These are phyloP conservation scores for Monoplex corrugatus DNA, from an alignment of 2,888 invertebrate genomes.

Conservation along the genomic window DNA sequence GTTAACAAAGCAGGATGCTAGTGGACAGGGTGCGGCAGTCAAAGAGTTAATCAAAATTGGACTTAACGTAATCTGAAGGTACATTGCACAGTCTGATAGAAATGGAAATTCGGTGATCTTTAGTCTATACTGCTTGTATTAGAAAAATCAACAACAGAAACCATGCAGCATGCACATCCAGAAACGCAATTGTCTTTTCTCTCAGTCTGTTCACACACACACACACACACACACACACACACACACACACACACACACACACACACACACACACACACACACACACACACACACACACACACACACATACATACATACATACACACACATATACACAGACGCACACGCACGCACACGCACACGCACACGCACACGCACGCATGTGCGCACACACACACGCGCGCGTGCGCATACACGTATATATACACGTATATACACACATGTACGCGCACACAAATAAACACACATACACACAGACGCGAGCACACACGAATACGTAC, in stretches of 20 bases:
- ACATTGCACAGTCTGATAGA: too few relatives aligned
- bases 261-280: conserved; percentile 5
- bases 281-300: neutral
- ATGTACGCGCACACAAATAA: conserved; percentile 20
- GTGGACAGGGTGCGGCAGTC: too few relatives aligned
- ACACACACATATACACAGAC: conserved; percentile 21
- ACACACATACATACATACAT: neutral
- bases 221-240: conserved; percentile 9
- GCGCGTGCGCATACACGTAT: neutral
- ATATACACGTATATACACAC: neutral
- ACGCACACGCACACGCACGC: neutral
- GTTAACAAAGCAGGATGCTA: too few relatives aligned
- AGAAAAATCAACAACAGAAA: too few relatives aligned
- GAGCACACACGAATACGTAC: neutral
- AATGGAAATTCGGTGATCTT: too few relatives aligned
- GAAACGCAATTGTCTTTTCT: too few relatives aligned
- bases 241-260: conserved; percentile 18
- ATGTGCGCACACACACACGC: neutral
- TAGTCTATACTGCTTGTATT: too few relatives aligned
- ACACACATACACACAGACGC: conserved; percentile 5
- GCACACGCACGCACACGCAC: conserved; percentile 18
- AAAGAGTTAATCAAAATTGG: too few relatives aligned
- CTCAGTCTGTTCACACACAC: neutral
- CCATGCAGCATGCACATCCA: too few relatives aligned
- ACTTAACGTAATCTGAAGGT: too few relatives aligned